Conservation (phyloP, 2,113 vertebrate genomes). For the Forbesichthys papilliferus region DNA sequence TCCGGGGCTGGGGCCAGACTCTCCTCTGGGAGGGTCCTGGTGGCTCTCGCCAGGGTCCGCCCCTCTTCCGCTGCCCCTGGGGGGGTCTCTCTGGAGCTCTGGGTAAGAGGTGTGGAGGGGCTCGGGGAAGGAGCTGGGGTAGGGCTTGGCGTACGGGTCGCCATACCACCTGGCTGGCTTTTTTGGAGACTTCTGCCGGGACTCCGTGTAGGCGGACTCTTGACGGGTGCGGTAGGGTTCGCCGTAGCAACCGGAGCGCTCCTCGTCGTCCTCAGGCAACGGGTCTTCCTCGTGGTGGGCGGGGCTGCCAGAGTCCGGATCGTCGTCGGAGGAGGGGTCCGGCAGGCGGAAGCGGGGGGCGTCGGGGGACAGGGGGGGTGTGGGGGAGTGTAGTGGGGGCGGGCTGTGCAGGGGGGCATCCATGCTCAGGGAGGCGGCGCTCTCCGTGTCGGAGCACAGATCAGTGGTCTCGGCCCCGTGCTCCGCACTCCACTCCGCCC, state of each 20-base stretch:
- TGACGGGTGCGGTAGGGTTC: slow-evolving; percentile 64
- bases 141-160: slow-evolving; percentile 44
- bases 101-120: slow-evolving; percentile 59
- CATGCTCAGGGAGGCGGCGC: slow-evolving; percentile 70
- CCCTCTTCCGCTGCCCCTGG: slow-evolving; percentile 22
- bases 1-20: slow-evolving; percentile 40
- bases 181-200: slow-evolving; percentile 56
- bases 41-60: slow-evolving; percentile 25
- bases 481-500: slow-evolving; percentile 37
- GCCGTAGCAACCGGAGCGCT: slow-evolving; percentile 44
- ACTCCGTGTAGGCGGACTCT: slow-evolving; percentile 57
- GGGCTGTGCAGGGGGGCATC: slow-evolving; percentile 74
- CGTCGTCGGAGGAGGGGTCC: slow-evolving; percentile 66
- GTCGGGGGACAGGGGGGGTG: slow-evolving; percentile 65
- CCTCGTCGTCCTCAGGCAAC: slow-evolving; percentile 60
- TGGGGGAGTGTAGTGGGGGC: slow-evolving; percentile 66
- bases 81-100: slow-evolving; percentile 46
- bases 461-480: slow-evolving; percentile 57
- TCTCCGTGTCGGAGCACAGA: slow-evolving; percentile 71
- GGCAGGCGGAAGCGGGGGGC: slow-evolving; percentile 57
- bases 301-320: slow-evolving; percentile 52
- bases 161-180: slow-evolving; percentile 46
- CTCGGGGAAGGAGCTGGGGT: slow-evolving; percentile 59
- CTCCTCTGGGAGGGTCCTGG: slow-evolving; percentile 28
- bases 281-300: slow-evolving; percentile 43